Evolutionary conservation across 2,113 vertebrate genomes (phyloP).

Genomic region (Alethe diademata): DNA sequence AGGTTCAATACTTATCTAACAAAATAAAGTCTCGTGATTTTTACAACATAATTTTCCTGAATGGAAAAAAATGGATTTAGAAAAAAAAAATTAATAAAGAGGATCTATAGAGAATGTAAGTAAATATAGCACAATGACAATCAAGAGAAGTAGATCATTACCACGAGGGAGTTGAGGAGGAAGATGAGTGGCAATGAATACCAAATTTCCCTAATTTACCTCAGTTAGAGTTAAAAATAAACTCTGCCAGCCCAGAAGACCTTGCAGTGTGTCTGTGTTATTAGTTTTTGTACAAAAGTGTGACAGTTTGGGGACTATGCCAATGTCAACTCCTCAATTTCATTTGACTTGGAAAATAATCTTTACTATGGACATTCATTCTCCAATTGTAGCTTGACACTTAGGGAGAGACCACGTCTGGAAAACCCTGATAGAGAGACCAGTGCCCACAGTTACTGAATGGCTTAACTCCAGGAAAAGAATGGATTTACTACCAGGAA

Average conservation of each 20-base stretch:
- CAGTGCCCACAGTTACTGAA: background rate
- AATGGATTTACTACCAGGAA: background rate
- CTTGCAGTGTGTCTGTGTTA: background rate
- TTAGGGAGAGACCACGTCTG: background rate
- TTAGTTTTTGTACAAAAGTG: background rate
- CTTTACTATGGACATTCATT: background rate
- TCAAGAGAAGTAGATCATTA: background rate
- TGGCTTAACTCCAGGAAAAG: background rate
- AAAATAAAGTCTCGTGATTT: background rate
- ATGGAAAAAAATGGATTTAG: background rate
- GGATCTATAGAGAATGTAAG: background rate
- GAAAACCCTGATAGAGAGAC: background rate
- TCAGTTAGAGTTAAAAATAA: conserved; percentile 33
- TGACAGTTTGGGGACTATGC: background rate
- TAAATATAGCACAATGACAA: background rate
- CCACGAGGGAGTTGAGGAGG: background rate
- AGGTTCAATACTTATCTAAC: background rate
- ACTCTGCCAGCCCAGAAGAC: background rate
- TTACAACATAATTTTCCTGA: background rate
- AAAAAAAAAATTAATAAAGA: background rate
- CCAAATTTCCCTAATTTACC: background rate
- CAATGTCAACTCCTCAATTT: background rate
- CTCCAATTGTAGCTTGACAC: background rate
- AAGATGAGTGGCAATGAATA: background rate
- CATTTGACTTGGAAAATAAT: background rate